A percentile compares a stretch with the other conserved stretches of the same genome.
Evolutionary conservation across 2,113 vertebrate species (phyloP).

Genomic region (Tetrax tetrax): DNA sequence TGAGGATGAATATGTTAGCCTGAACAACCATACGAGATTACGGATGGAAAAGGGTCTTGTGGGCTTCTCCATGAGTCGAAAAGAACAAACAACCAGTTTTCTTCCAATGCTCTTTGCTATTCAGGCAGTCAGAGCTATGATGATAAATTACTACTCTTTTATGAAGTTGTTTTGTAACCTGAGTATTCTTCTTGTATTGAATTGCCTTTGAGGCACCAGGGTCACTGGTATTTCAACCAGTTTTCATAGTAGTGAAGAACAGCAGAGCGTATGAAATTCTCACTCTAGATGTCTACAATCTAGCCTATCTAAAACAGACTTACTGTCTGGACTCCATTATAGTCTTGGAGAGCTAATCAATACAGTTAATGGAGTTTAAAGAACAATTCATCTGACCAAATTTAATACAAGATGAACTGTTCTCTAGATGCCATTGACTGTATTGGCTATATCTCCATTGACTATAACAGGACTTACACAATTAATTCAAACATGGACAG

Average conservation of each 20-base stretch:
- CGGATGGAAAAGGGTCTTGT: background rate
- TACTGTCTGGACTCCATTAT: background rate
- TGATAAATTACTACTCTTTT: background rate
- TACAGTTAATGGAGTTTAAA: slow-evolving; percentile 39
- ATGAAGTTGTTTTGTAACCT: background rate
- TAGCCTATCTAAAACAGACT: background rate
- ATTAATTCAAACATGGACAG: background rate
- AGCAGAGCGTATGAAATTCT: background rate
- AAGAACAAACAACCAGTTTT: background rate
- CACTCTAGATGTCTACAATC: background rate
- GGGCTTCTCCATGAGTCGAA: background rate
- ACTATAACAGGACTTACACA: background rate
- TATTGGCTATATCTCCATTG: background rate
- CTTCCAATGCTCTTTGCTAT: background rate
- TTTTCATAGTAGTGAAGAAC: background rate
- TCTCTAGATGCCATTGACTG: background rate
- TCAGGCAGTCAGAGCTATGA: background rate
- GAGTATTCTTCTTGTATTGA: background rate
- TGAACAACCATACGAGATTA: background rate
- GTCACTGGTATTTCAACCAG: background rate
- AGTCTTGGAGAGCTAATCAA: slow-evolving; percentile 10
- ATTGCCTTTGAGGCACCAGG: background rate
- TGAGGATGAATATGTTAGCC: background rate
- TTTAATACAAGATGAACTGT: slow-evolving; percentile 3
- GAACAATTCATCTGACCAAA: slow-evolving; percentile 22